Conservation (phyloP, 2,888 invertebrate genomes). For the Osedax frankpressi region DNA sequence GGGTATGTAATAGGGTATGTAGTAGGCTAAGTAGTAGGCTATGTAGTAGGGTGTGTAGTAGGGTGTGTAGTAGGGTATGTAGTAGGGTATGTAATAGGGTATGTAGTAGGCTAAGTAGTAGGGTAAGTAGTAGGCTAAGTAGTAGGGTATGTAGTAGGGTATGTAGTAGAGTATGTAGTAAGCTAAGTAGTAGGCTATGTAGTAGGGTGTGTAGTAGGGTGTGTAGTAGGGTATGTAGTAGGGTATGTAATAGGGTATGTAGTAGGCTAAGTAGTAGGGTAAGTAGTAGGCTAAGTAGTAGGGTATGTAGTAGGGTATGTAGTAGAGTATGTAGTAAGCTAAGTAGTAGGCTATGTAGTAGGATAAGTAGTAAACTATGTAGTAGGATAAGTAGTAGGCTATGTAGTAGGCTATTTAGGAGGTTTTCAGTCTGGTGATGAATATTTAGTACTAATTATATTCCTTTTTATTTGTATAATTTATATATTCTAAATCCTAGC, state of each 20-base stretch:
- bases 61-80: not conserved
- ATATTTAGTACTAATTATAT: no score
- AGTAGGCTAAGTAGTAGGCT: not conserved
- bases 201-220: not conserved
- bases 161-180: not conserved
- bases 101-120: not conserved
- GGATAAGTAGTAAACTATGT: not conserved
- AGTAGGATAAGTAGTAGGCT: not conserved
- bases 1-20: not conserved
- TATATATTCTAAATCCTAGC: no score
- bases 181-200: not conserved
- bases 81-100: not conserved
- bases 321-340: not conserved
- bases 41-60: not conserved
- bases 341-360: not conserved
- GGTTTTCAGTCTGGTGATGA: no score
- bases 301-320: not conserved
- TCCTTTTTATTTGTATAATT: no score
- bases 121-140: not conserved
- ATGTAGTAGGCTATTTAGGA: not conserved
- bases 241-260: not conserved
- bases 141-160: not conserved
- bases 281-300: not conserved
- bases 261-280: not conserved
- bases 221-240: not conserved